These are phyloP conservation scores for Gopherus evgoodei DNA, from an alignment of 2,113 vertebrate species.

Conservation along the genomic window DNA sequence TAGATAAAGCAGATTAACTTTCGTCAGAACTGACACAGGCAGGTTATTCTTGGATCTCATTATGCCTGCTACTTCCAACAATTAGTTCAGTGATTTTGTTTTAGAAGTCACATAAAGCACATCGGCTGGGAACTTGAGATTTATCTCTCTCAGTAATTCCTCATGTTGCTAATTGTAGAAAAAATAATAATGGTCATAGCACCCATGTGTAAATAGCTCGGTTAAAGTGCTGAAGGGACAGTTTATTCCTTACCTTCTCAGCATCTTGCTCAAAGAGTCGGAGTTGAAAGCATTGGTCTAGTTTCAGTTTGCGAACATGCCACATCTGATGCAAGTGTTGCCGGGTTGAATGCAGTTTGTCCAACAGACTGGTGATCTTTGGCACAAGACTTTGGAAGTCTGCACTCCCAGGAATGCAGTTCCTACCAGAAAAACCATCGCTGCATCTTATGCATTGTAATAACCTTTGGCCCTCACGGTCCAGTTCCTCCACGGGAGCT, in stretches of 20 bases:
- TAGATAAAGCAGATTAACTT: slow-evolving; percentile 38
- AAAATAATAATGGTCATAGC: not conserved
- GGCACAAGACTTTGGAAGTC: slow-evolving; percentile 99
- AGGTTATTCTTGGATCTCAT: slow-evolving; percentile 11
- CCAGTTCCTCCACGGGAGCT: slow-evolving; percentile 97
- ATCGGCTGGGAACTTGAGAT: slow-evolving; percentile 5
- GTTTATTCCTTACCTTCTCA: slow-evolving; percentile 88
- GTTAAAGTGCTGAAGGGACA: not conserved
- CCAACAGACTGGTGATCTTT: slow-evolving; percentile 97
- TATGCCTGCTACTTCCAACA: not conserved
- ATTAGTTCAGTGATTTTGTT: slow-evolving; percentile 20
- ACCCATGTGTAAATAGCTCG: not conserved
- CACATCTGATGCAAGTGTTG: slow-evolving; percentile 98
- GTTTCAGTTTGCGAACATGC: slow-evolving; percentile 96
- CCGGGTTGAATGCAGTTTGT: slow-evolving; percentile 97
- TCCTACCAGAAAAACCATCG: slow-evolving; percentile 94
- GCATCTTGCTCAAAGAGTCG: slow-evolving; percentile 98
- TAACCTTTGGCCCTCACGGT: slow-evolving; percentile 95
- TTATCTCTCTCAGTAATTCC: slow-evolving; percentile 24
- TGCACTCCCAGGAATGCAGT: slow-evolving; percentile 96
- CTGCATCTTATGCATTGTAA: slow-evolving; percentile 95
- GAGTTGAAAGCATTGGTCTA: slow-evolving; percentile 99
- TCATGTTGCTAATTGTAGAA: not conserved
- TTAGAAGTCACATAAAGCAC: not conserved
- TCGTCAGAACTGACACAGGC: slow-evolving; percentile 29